These are phyloP conservation scores for Melanostoma mellinum DNA, from an alignment of 2,888 invertebrate species.

Conservation along the genomic window DNA sequence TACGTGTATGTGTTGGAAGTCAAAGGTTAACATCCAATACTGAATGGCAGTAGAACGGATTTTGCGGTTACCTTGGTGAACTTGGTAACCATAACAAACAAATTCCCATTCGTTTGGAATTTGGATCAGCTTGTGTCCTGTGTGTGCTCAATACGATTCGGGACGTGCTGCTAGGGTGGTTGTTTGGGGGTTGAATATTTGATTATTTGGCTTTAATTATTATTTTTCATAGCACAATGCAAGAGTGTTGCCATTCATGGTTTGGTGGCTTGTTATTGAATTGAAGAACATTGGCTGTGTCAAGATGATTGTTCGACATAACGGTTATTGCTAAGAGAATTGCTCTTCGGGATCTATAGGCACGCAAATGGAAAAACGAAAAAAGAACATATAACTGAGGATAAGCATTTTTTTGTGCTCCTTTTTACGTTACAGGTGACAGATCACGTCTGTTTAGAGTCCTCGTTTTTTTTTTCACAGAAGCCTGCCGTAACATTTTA, in stretches of 20 bases:
- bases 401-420: too few relatives aligned
- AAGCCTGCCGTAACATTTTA: too few relatives aligned
- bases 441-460: too few relatives aligned
- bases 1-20: constrained; percentile 38
- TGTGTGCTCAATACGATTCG: constrained; percentile 46
- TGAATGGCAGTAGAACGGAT: constrained; percentile 62
- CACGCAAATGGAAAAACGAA: too few relatives aligned
- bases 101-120: constrained; percentile 29
- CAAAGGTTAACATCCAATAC: constrained; percentile 44
- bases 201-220: constrained; percentile 1
- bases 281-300: not conserved
- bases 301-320: too few relatives aligned
- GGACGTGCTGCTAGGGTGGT: constrained; percentile 5
- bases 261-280: not conserved
- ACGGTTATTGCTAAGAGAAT: too few relatives aligned
- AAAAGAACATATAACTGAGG: too few relatives aligned
- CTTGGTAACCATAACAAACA: constrained; percentile 74
- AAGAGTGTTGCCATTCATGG: constrained; percentile 31
- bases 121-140: not conserved
- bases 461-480: too few relatives aligned
- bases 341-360: too few relatives aligned
- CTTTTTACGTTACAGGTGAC: too few relatives aligned
- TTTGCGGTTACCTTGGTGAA: constrained; percentile 74
- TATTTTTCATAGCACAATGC: not conserved
- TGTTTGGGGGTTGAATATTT: constrained; percentile 14